Evolutionary conservation across 2,797 vertebrate species (phyloP), one percentile per base, ranked within the genome.

Genomic region (Halcyon chelicuti): DNA sequence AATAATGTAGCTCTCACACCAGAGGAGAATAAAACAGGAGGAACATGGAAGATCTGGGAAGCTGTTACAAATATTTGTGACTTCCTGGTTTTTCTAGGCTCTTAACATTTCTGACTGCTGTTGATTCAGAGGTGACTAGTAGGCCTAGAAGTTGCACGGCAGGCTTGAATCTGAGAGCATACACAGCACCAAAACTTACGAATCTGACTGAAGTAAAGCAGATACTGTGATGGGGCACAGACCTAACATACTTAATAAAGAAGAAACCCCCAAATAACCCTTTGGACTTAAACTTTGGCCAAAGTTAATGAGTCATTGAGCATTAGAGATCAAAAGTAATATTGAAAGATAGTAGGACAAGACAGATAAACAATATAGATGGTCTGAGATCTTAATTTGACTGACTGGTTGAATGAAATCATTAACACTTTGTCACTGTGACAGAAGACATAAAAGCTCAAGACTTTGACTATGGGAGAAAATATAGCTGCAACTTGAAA

Each of bases 301-400:
- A 85, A 42, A 7, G 5, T 52, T 88, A 60, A 75, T 67, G 46
- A 82, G 35, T 58, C n/a, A 46, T 5, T 58, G 33, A 70, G 10
- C 8, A 33, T 76, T 51, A 83, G 14, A 54, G 14, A 71, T 33
- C 23, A 63, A 67, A 90, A 44, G 14, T 35, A 54, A 44, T 77
- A 39, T 0, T 51, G 37, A 65, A 57, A 60, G 25, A 86, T 8
- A 68, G 29, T 5, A 86, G 23, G 52, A 71, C 19, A 55, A 71
- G 61, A 89, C 9, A 63, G 55, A 49, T 40, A 68, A 93, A 76
- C 25, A 44, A 60, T 37, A 73, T 3, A 74, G 60, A 85, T n/a
- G 9, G n/a, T 51, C 33, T 40, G 19, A 95, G 58, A 77, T 71
- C 78, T 85, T 60, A 80, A 87, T 86, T 55, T 91, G 74, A 87